Percentiles rank a stretch among this genome's conserved stretches.
phyloP scores from a whole-genome alignment of 2,797 vertebrate genomes.

The Acanthurus tractus region DNA sequence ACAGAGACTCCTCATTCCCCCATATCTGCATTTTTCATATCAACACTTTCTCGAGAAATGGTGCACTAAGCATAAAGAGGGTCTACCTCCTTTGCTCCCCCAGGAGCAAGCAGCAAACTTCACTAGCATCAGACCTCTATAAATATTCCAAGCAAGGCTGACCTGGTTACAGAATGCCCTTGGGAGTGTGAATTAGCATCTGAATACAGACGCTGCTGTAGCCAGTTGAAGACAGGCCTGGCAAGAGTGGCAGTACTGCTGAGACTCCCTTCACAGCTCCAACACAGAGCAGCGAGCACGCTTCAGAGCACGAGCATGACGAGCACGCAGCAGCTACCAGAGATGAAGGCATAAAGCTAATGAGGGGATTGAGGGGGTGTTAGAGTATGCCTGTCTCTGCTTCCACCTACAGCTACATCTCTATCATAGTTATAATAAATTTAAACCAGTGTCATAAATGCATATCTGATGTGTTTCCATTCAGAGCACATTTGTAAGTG shows the following conservation, averaged over 20 bases:
- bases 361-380: constrained; percentile 2
- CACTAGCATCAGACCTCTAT: constrained; percentile 81
- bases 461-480: not conserved
- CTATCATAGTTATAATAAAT: constrained; percentile 1
- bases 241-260: constrained; percentile 68
- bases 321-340: constrained; percentile 49
- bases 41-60: constrained; percentile 60
- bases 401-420: constrained; percentile 11
- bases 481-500: not conserved
- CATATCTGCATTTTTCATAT: constrained; percentile 59
- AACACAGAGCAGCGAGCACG: constrained; percentile 59
- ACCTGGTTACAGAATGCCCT: constrained; percentile 87
- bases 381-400: not conserved
- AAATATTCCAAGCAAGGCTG: constrained; percentile 87
- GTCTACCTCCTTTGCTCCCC: constrained; percentile 72
- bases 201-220: constrained; percentile 84
- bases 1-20: constrained; percentile 20
- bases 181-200: constrained; percentile 86
- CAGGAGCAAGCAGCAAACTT: constrained; percentile 77
- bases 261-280: constrained; percentile 68
- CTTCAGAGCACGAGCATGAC: constrained; percentile 55
- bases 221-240: constrained; percentile 79
- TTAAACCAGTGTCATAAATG: not conserved
- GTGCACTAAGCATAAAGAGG: constrained; percentile 71
- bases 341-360: constrained; percentile 56